Evolutionary conservation across 2,113 vertebrate genomes (phyloP).

Genomic region (Glaucomys volans): DNA sequence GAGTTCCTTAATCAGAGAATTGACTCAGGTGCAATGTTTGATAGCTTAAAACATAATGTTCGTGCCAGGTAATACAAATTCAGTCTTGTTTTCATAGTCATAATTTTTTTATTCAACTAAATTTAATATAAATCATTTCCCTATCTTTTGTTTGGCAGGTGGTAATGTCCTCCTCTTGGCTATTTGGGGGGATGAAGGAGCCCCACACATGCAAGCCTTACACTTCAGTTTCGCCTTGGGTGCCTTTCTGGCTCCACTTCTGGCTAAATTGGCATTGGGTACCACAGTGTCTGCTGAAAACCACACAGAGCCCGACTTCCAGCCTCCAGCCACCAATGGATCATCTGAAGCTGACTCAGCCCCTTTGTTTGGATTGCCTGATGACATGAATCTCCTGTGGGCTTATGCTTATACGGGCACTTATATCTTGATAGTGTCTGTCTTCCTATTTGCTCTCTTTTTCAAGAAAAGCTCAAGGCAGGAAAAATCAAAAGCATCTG

Average conservation of each 20-base stretch:
- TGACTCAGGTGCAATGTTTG: neutral
- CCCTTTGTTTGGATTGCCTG: neutral
- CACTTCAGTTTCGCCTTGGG: slow-evolving; percentile 95
- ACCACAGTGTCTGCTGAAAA: neutral
- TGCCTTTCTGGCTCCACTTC: too few species aligned
- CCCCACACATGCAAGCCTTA: slow-evolving; percentile 96
- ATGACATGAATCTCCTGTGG: slow-evolving; percentile 85
- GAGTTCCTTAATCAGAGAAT: neutral
- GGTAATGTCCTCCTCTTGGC: slow-evolving; percentile 94
- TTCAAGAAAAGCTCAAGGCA: slow-evolving; percentile 73
- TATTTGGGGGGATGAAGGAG: slow-evolving; percentile 91
- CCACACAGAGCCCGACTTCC: neutral
- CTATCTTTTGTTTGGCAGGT: slow-evolving; percentile 86
- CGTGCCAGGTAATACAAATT: neutral
- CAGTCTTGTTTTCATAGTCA: neutral
- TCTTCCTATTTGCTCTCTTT: slow-evolving; percentile 90
- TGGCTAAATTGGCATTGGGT: slow-evolving; percentile 82
- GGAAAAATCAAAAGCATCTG: slow-evolving; percentile 76
- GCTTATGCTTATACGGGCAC: slow-evolving; percentile 91
- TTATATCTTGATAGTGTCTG: slow-evolving; percentile 88
- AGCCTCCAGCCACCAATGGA: neutral
- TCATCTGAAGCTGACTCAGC: neutral
- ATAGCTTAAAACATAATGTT: neutral
- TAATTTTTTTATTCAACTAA: neutral
- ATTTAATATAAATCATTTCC: slow-evolving; percentile 18